A percentile compares a stretch with the other conserved stretches of the same genome.
Conservation (phyloP, 2,888 invertebrate genomes). For the Pterostichus madidus region DNA sequence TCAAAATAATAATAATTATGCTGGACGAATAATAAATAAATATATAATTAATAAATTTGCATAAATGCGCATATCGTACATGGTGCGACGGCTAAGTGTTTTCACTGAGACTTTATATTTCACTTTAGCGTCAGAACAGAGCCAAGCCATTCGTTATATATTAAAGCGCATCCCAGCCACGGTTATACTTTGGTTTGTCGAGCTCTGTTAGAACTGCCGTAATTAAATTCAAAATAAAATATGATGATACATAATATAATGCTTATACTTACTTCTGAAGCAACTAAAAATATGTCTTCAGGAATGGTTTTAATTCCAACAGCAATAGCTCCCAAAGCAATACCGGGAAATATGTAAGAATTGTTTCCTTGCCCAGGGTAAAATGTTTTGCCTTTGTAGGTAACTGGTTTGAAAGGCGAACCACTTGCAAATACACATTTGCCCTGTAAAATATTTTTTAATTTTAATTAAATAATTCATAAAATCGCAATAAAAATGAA, state of each 20-base stretch:
- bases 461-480: neutral
- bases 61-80: too few species aligned
- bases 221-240: too few species aligned
- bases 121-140: too few species aligned
- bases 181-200: too few species aligned
- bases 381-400: conserved; percentile 87
- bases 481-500: neutral
- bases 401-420: conserved; percentile 95
- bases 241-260: conserved; percentile 30
- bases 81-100: too few species aligned
- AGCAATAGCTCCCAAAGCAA: conserved; percentile 93
- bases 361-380: conserved; percentile 99
- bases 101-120: too few species aligned
- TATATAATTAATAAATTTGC: too few species aligned
- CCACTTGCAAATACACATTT: conserved; percentile 97
- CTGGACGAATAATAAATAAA: too few species aligned
- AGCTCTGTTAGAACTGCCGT: too few species aligned
- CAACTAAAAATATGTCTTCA: conserved; percentile 94
- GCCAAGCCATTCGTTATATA: too few species aligned
- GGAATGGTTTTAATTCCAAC: conserved; percentile 93
- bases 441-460: conserved; percentile 81
- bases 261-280: conserved; percentile 85
- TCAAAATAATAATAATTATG: too few species aligned
- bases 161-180: too few species aligned
- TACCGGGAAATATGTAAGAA: conserved; percentile 98